Percentiles rank a stretch among this genome's conserved stretches.
phyloP scores from a whole-genome alignment of 2,888 invertebrate species.

The Chirona hameri region DNA sequence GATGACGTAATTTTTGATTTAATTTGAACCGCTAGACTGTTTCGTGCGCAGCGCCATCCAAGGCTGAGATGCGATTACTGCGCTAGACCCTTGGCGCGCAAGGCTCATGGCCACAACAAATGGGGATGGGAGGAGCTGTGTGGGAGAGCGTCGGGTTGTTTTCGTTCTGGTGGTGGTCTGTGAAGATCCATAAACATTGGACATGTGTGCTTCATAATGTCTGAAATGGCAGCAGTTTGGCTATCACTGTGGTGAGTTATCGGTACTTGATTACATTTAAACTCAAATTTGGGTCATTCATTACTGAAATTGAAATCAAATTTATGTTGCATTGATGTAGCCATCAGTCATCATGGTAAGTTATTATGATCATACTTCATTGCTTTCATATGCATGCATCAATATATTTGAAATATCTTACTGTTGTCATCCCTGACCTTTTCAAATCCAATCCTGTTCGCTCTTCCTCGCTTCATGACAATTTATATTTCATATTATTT shows the following conservation, averaged over 20 bases:
- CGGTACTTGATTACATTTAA: too few species aligned
- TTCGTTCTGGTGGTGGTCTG: not conserved
- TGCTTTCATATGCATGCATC: not conserved
- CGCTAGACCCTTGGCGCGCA: not conserved
- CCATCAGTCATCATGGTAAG: too few species aligned
- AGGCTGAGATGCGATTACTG: not conserved
- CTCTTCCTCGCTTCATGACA: too few species aligned
- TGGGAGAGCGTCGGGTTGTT: not conserved
- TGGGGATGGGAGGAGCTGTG: not conserved
- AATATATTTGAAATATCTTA: not conserved
- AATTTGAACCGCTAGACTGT: too few species aligned
- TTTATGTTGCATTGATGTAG: not conserved
- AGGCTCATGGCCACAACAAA: not conserved
- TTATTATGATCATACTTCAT: too few species aligned
- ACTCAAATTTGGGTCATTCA: too few species aligned
- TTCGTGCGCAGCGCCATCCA: too few species aligned
- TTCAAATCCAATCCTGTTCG: too few species aligned
- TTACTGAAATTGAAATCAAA: not conserved
- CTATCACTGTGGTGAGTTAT: not conserved
- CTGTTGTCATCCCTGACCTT: not conserved
- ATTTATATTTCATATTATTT: too few species aligned
- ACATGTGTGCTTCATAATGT: not conserved
- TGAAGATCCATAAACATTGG: not conserved
- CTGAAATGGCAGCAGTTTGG: not conserved
- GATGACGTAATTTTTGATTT: not conserved